Conservation (phyloP, 2,888 invertebrate genomes). For the Patella ulyssiponensis region DNA sequence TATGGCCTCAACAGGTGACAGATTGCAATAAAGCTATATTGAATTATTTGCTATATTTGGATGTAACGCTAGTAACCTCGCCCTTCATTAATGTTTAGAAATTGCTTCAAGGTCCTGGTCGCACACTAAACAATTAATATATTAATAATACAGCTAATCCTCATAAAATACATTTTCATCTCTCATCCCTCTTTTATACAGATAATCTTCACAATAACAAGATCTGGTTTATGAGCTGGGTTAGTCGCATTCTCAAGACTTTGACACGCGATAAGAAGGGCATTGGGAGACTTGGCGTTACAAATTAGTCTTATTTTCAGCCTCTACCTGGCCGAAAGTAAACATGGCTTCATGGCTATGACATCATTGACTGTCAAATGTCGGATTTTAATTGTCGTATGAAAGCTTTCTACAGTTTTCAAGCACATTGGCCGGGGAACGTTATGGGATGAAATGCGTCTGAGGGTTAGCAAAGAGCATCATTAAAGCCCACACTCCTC, state of each 20-base stretch:
- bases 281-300: background rate
- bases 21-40: too few species aligned
- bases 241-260: background rate
- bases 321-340: background rate
- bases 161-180: too few species aligned
- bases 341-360: background rate
- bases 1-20: too few species aligned
- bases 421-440: background rate
- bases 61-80: too few species aligned
- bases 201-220: too few species aligned
- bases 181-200: too few species aligned
- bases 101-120: too few species aligned
- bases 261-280: slow-evolving; percentile 1
- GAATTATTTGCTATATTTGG: too few species aligned
- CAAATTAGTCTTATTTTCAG: background rate
- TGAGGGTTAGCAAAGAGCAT: background rate
- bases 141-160: too few species aligned
- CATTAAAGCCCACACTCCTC: background rate
- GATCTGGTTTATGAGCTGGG: background rate
- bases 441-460: background rate
- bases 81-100: too few species aligned
- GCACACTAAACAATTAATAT: too few species aligned
- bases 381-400: slow-evolving; percentile 7
- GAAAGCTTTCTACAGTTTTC: slow-evolving; percentile 6
- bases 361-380: slow-evolving; percentile 9